phyloP scores from a whole-genome alignment of 2,797 vertebrate species.

The Thripadectes ignobilis region DNA sequence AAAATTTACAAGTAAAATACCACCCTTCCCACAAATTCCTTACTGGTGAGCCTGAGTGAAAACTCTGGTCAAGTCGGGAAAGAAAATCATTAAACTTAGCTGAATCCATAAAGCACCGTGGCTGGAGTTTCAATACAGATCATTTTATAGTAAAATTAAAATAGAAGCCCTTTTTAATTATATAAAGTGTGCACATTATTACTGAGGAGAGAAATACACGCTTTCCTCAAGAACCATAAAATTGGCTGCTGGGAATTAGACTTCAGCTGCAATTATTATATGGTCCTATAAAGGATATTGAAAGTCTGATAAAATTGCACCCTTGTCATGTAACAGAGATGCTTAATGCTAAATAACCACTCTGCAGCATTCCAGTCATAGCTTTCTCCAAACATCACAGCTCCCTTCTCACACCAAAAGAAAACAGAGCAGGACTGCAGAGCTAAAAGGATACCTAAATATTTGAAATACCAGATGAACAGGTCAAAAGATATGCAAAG shows the following conservation, averaged over 20 bases:
- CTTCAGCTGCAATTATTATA: constrained; percentile 62
- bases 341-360: constrained; percentile 52
- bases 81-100: constrained; percentile 30
- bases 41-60: background rate
- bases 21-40: constrained; percentile 13
- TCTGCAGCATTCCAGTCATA: constrained; percentile 52
- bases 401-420: constrained; percentile 15
- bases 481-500: constrained; percentile 12
- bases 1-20: constrained; percentile 33
- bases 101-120: background rate
- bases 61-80: background rate
- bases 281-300: constrained; percentile 63
- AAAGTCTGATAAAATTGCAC: constrained; percentile 53
- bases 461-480: constrained; percentile 10
- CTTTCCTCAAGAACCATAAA: constrained; percentile 63
- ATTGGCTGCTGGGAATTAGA: constrained; percentile 63
- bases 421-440: background rate
- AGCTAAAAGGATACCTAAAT: constrained; percentile 38
- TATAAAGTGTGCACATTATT: constrained; percentile 61
- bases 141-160: constrained; percentile 66
- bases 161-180: constrained; percentile 69
- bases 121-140: constrained; percentile 41
- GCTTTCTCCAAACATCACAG: constrained; percentile 37
- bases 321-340: constrained; percentile 30
- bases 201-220: constrained; percentile 43